Evolutionary conservation across 1,140 invertebrate genomes (phyloP), one percentile per base, ranked within the genome.

Genomic region (Zaprionus davidi): DNA sequence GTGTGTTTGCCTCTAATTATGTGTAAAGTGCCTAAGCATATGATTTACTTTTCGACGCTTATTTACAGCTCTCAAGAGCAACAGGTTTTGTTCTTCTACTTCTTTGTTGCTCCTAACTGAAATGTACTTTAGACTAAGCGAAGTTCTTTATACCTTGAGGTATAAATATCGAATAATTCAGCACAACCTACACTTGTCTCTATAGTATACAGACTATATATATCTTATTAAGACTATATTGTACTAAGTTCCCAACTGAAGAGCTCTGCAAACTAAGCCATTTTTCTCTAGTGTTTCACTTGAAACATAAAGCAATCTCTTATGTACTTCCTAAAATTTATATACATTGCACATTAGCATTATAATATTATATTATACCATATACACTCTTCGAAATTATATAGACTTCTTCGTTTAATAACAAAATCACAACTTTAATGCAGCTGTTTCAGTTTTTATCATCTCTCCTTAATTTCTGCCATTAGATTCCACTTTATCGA

Each of bases 11-110:
- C 69, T 67, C 71, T 90, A 90, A 88, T 88, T 88, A 88, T 88
- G 84, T 88, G 84, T 88, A 84, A 88, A 90, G 75, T 90, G 84
- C 71, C 75, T 73, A 84, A 88, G 66, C 85, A 88, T 84, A 88
- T 84, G 84, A 90, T 88, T 87, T 88, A 87, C 79, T 84, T 88
- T 75, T 51, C 36, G 59, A 24, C 44, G 63, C 64, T 58, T 75
- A 62, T 71, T 70, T 57, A 38, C 26, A 70, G 31, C 67, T 57
- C 57, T 74, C n/a, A 3, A 46, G 6, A 46, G 53, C 81, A 84
- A 85, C 82, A 84, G 82, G 82, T 84, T 81, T 67, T n/a, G 15
- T 41, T 41, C 13, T 13, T 22, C 12, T 9, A 22, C 46, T 51
- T 13, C 20, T 46, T 46, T 46, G 36, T 38, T 38, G 36, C 36